Conservation (phyloP, 1,140 invertebrate species). For the Drosophila sp. region DNA sequence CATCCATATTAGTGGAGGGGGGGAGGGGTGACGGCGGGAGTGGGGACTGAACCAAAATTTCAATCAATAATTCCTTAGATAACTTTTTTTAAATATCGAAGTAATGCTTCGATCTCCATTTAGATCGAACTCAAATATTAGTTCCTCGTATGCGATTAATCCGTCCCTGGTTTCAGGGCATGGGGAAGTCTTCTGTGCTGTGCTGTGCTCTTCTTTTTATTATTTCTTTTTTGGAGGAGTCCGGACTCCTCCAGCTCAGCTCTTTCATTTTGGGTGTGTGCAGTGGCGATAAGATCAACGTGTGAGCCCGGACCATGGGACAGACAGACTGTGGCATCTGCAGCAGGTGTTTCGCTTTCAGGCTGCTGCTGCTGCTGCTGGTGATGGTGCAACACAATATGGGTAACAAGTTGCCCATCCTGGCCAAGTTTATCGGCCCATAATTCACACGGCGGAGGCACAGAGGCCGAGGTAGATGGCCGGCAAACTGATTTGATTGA, state of each 20-base stretch:
- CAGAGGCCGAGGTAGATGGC: slow-evolving; percentile 36
- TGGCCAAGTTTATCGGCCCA: slow-evolving; percentile 73
- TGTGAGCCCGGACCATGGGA: slow-evolving; percentile 43
- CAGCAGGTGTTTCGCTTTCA: slow-evolving; percentile 77
- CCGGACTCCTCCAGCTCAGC: slow-evolving; percentile 39
- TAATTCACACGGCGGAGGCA: slow-evolving; percentile 64
- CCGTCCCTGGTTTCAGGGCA: slow-evolving; percentile 2
- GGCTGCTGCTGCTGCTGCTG: slow-evolving; percentile 43
- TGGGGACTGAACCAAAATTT: no score
- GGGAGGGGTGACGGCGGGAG: no score
- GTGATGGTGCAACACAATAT: slow-evolving; percentile 61
- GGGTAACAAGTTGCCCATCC: slow-evolving; percentile 75
- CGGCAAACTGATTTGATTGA: slow-evolving; percentile 65
- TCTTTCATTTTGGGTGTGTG: slow-evolving; percentile 74
- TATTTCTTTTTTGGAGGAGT: slow-evolving; percentile 33
- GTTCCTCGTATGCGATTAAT: not conserved
- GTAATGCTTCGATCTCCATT: no score
- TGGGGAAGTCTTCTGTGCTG: slow-evolving; percentile 31
- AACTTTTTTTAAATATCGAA: no score
- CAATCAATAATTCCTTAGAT: no score
- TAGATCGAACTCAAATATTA: not conserved
- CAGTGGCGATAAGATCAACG: slow-evolving; percentile 69
- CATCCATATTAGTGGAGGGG: no score
- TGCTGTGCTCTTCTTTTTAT: slow-evolving; percentile 20
- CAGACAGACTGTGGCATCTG: slow-evolving; percentile 63